Evolutionary conservation across 2,113 vertebrate species (phyloP).

Genomic region (Zosterops lateralis): DNA sequence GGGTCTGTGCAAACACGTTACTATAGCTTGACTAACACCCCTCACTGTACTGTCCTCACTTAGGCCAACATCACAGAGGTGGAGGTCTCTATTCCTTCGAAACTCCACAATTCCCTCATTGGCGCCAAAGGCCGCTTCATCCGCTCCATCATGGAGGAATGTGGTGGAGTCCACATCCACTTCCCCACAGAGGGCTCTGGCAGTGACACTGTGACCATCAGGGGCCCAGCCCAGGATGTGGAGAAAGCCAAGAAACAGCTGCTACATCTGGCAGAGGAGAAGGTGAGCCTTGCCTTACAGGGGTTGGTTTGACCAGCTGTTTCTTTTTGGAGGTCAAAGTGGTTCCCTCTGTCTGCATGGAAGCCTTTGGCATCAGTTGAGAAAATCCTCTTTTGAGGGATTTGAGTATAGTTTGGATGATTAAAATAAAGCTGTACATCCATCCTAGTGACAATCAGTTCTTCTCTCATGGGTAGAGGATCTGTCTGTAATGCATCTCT

Average conservation of each 20-base stretch:
- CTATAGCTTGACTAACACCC: neutral
- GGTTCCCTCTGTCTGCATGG: neutral
- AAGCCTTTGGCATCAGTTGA: neutral
- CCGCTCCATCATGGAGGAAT: constrained; percentile 98
- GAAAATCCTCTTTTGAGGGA: neutral
- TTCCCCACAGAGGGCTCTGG: constrained; percentile 96
- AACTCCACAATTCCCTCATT: constrained; percentile 95
- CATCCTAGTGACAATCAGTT: neutral
- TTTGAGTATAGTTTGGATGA: neutral
- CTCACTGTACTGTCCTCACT: neutral
- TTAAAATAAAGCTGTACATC: neutral
- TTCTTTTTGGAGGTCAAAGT: neutral
- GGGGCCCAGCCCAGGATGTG: constrained; percentile 92
- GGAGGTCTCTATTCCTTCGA: constrained; percentile 95
- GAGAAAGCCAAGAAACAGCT: constrained; percentile 95
- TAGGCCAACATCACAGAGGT: constrained; percentile 95
- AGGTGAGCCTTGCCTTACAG: constrained; percentile 73
- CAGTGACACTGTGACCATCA: constrained; percentile 93
- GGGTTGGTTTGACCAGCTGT: neutral
- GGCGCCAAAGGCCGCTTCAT: constrained; percentile 97
- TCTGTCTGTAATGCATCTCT: neutral
- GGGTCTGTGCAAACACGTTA: neutral
- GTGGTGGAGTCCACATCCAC: constrained; percentile 97
- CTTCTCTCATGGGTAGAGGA: neutral
- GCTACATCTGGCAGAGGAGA: constrained; percentile 95